phyloP scores from a whole-genome alignment of 2,113 vertebrate genomes.

The Benitochromis conjunctus region DNA sequence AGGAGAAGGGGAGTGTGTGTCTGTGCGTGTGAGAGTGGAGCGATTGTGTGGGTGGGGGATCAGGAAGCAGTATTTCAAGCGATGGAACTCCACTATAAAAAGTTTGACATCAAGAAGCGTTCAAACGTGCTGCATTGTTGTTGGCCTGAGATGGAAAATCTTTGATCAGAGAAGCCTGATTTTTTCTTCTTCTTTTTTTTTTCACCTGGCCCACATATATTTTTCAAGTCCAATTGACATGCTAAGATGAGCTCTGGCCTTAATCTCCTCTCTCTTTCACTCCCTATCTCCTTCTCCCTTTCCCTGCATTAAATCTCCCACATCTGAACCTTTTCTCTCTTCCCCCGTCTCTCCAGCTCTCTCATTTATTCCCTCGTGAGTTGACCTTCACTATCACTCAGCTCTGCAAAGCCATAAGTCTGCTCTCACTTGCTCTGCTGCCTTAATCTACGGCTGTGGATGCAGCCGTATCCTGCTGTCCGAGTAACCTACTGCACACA shows the following conservation, averaged over 20 bases:
- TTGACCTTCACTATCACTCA: conserved; percentile 51
- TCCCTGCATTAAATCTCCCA: conserved; percentile 44
- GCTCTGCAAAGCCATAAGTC: conserved; percentile 45
- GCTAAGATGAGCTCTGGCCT: conserved; percentile 51
- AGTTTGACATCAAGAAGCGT: conserved; percentile 48
- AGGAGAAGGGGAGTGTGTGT: conserved; percentile 12
- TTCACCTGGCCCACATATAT: conserved; percentile 55
- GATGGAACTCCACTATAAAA: conserved; percentile 55
- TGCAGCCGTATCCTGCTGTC: conserved; percentile 59
- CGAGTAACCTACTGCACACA: conserved; percentile 17
- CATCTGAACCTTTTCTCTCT: conserved; percentile 32
- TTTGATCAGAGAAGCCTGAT: conserved; percentile 51
- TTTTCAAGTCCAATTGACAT: conserved; percentile 54
- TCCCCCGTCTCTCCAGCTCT: background rate
- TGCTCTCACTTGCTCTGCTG: conserved; percentile 30
- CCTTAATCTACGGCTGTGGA: conserved; percentile 55
- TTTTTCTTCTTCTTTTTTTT: conserved; percentile 42
- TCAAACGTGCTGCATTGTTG: conserved; percentile 35
- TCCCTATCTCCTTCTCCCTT: conserved; percentile 11
- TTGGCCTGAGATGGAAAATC: conserved; percentile 19
- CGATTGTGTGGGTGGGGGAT: background rate
- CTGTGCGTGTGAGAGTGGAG: background rate
- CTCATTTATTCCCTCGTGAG: conserved; percentile 47
- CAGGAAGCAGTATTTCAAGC: conserved; percentile 65
- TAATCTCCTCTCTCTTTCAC: conserved; percentile 39